Percentiles rank a stretch among this genome's conserved stretches.
Evolutionary conservation across 2,113 vertebrate genomes (phyloP).

Genomic region (Melanocharis versteri): DNA sequence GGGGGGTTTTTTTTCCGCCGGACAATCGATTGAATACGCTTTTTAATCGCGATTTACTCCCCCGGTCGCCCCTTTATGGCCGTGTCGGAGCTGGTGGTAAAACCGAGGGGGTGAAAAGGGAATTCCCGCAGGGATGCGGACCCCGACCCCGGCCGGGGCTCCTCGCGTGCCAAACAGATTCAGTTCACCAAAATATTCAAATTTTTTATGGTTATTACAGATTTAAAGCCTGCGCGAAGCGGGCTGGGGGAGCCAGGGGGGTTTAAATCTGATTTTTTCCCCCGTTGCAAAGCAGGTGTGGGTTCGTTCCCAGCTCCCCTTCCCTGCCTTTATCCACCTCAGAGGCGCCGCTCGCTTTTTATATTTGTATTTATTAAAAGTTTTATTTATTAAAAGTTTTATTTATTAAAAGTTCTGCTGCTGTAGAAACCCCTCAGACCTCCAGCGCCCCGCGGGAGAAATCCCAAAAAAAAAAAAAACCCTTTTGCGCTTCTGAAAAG

Average conservation of each 20-base stretch:
- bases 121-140: not conserved
- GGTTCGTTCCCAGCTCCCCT: not conserved
- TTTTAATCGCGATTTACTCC: not conserved
- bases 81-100: not conserved
- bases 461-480: not conserved
- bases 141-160: not conserved
- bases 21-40: not conserved
- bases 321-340: accelerated
- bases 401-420: not conserved
- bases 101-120: not conserved
- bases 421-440: not conserved
- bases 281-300: not conserved
- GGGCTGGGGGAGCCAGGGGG: not conserved
- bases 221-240: not conserved
- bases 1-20: not conserved
- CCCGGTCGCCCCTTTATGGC: not conserved
- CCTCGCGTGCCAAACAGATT: not conserved
- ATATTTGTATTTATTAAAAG: no score
- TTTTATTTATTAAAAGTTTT: not conserved
- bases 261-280: not conserved
- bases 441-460: not conserved
- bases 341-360: not conserved
- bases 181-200: not conserved
- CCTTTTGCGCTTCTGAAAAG: not conserved
- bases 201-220: accelerated